phyloP scores from a whole-genome alignment of 1,140 invertebrate genomes.

The Sitophilus oryzae region DNA sequence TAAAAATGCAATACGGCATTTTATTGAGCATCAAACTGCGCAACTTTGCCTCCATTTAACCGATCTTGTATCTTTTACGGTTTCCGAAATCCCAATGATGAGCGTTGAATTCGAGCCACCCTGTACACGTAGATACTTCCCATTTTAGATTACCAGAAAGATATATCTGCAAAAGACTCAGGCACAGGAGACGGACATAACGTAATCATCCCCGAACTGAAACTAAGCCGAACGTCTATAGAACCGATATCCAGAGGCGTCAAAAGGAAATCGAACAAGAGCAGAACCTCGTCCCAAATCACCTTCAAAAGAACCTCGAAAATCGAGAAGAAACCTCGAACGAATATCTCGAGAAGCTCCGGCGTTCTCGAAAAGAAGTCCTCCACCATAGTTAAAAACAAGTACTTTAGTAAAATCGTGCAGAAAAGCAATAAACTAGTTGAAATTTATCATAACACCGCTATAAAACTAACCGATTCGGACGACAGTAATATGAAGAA shows the following conservation, averaged over 20 bases:
- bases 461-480: slow-evolving; percentile 40
- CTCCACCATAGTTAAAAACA: slow-evolving; percentile 9
- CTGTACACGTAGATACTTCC: no score
- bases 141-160: not conserved
- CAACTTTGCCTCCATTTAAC: no score
- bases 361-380: slow-evolving; percentile 9
- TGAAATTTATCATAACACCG: slow-evolving; percentile 48
- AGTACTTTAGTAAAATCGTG: slow-evolving; percentile 4
- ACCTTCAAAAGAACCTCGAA: slow-evolving; percentile 9
- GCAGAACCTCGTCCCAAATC: slow-evolving; percentile 11
- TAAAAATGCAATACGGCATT: no score
- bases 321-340: slow-evolving; percentile 14
- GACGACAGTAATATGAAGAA: slow-evolving; percentile 30
- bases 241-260: slow-evolving; percentile 3
- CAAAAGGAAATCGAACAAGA: slow-evolving; percentile 19
- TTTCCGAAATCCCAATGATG: no score
- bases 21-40: no score
- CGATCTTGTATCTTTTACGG: no score
- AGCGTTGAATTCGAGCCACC: no score
- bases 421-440: slow-evolving; percentile 38
- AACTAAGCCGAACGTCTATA: not conserved
- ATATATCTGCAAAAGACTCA: not conserved
- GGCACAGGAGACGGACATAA: not conserved
- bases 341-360: not conserved
- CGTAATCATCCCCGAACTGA: slow-evolving; percentile 7